Conservation (phyloP, 2,888 invertebrate species). For the Venusia cambrica region DNA sequence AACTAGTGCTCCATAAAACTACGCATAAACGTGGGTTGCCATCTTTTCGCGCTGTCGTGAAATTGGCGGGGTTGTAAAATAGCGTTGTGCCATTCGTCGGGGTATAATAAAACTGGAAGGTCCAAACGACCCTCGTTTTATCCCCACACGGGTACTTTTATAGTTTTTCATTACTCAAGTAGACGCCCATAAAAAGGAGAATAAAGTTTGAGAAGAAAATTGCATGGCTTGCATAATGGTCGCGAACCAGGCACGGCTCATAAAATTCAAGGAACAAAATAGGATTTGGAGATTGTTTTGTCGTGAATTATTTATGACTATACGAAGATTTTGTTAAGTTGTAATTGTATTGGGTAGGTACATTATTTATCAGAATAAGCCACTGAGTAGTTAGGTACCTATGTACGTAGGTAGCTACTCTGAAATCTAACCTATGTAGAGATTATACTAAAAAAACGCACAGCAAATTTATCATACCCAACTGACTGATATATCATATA, state of each 20-base stretch:
- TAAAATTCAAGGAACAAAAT: slow-evolving; percentile 62
- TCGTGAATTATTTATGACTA: slow-evolving; percentile 50
- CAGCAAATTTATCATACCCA: too few relatives aligned
- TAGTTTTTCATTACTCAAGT: slow-evolving; percentile 80
- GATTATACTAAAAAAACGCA: too few relatives aligned
- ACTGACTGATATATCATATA: too few relatives aligned
- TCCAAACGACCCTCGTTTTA: slow-evolving; percentile 68
- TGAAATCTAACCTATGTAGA: too few relatives aligned
- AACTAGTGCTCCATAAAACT: too few relatives aligned
- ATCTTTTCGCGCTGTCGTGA: slow-evolving; percentile 62
- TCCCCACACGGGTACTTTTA: slow-evolving; percentile 71
- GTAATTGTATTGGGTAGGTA: slow-evolving; percentile 25
- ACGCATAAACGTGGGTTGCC: slow-evolving; percentile 53
- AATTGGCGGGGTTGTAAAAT: slow-evolving; percentile 69
- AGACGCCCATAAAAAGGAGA: slow-evolving; percentile 68
- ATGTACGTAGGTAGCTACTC: too few relatives aligned
- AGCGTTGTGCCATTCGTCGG: slow-evolving; percentile 60
- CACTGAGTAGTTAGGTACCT: not conserved
- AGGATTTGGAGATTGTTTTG: slow-evolving; percentile 57
- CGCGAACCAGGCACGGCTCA: slow-evolving; percentile 40
- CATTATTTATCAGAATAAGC: slow-evolving; percentile 6
- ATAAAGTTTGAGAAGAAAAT: slow-evolving; percentile 74
- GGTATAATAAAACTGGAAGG: slow-evolving; percentile 66
- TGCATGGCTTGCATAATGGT: slow-evolving; percentile 73
- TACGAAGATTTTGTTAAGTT: slow-evolving; percentile 35